Base-by-base conservation (phyloP, 2,888 invertebrate species). In the Aphelenchoides bicaudatus region DNA sequence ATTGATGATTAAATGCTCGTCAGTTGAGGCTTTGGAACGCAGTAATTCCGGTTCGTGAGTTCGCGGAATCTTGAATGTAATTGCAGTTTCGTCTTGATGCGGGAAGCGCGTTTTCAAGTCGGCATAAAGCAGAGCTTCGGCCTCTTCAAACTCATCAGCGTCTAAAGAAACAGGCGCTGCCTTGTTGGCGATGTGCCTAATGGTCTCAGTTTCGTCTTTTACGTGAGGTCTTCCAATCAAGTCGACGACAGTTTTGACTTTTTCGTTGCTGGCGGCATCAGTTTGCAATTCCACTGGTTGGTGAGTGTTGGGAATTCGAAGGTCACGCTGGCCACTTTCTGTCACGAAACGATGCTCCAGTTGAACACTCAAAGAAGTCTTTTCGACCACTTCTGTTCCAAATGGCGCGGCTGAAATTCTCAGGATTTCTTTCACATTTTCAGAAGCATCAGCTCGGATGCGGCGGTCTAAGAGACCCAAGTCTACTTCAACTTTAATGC, bases 61-160 rank as follows among this genome's bases (percentile, higher is more conserved):
- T 56, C 72, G 47, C 2, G 63, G 25, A 29, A 75, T 66, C 0
- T 13, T 34, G 28, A 55, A 38, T 3, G 39, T 43, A 3, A 28
- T 38, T 1, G 66, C 65, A 6, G 60, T 49, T 10, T 75, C 74
- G 29, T 68, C 39, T 19, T 34, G 39, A 23, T 52, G 37, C 29
- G 49, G 29, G 48, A 37, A 3, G 55, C 56, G 39, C 59, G 64
- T 38, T 60, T 51, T 27, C 57, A 39, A 6, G 46, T 59, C 37
- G 16, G 70, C 68, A 39, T 66, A 68, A 16, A 70, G 55, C 21
- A 49, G 47, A 1, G 62, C 59, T 19, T 67, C 66, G 13, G 64
- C 62, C 19, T 72, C 69, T n/a, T 70, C 74, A 5, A 68, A 67
- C 23, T 73, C 73, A 13, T 64, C 58, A n/a, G 67, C 65, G 0